Evolutionary conservation across 2,888 invertebrate genomes (phyloP).

Genomic region (Prenolepis imparis): DNA sequence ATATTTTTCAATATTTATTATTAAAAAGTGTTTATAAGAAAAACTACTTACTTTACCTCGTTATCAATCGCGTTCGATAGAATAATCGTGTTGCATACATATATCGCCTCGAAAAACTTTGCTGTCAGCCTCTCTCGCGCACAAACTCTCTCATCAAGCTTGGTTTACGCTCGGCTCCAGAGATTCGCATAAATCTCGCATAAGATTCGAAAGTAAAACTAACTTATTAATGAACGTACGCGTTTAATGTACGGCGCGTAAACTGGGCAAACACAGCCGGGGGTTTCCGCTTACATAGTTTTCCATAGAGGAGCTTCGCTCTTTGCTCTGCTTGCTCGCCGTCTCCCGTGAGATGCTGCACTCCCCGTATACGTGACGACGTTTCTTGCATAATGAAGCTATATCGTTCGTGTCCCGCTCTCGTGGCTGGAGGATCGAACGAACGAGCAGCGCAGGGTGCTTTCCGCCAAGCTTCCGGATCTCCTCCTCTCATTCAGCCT

Average conservation of each 20-base stretch:
- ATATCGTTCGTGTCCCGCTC: constrained; percentile 3
- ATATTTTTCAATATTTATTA: neutral
- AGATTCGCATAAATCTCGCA: constrained; percentile 40
- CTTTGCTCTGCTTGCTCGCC: constrained; percentile 44
- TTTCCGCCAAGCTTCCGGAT: neutral
- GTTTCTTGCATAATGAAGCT: constrained; percentile 53
- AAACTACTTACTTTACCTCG: neutral
- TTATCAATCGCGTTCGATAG: neutral
- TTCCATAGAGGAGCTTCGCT: constrained; percentile 69
- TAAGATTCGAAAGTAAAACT: constrained; percentile 41
- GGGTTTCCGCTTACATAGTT: constrained; percentile 62
- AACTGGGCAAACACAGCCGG: constrained; percentile 48
- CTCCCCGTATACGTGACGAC: constrained; percentile 16
- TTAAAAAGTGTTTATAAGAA: neutral
- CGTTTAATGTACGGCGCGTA: constrained; percentile 39
- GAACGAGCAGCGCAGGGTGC: neutral
- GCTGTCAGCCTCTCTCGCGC: neutral
- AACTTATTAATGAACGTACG: constrained; percentile 44
- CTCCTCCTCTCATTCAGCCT: neutral
- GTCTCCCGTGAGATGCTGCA: constrained; percentile 25
- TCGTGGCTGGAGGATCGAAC: neutral
- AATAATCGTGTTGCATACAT: neutral
- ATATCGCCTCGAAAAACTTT: neutral
- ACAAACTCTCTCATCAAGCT: neutral
- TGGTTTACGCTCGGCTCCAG: constrained; percentile 3